phyloP scores from a whole-genome alignment of 1,140 invertebrate species.

The Drosophila paulistorum region DNA sequence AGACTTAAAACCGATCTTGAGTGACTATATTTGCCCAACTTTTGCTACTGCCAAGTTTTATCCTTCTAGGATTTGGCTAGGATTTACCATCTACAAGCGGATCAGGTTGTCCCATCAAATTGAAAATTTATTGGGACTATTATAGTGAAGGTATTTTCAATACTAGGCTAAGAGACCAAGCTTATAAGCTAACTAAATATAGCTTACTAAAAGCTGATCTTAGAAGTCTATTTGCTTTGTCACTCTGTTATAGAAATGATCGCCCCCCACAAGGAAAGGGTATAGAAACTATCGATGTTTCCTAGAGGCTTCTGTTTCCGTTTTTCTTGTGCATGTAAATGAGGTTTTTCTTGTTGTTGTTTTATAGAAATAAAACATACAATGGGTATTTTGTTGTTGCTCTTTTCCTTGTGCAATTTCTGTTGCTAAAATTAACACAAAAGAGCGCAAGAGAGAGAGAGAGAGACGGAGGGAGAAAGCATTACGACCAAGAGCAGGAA shows the following conservation, averaged over 20 bases:
- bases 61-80: no score
- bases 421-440: constrained; percentile 61
- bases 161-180: no score
- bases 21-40: no score
- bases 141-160: no score
- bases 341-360: constrained; percentile 32
- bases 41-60: no score
- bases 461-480: not conserved
- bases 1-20: no score
- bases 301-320: not conserved
- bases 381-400: constrained; percentile 46
- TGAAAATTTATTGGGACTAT: no score
- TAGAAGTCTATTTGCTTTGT: no score
- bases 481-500: not conserved
- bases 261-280: not conserved
- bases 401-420: constrained; percentile 57
- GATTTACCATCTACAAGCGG: no score
- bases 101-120: no score
- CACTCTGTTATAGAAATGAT: not conserved
- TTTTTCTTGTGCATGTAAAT: constrained; percentile 42
- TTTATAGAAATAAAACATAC: constrained; percentile 39
- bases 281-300: not conserved
- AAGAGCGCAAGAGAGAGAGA: not conserved
- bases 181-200: no score
- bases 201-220: no score